Evolutionary conservation across 2,797 vertebrate species (phyloP).

Genomic region (Cygnus olor): DNA sequence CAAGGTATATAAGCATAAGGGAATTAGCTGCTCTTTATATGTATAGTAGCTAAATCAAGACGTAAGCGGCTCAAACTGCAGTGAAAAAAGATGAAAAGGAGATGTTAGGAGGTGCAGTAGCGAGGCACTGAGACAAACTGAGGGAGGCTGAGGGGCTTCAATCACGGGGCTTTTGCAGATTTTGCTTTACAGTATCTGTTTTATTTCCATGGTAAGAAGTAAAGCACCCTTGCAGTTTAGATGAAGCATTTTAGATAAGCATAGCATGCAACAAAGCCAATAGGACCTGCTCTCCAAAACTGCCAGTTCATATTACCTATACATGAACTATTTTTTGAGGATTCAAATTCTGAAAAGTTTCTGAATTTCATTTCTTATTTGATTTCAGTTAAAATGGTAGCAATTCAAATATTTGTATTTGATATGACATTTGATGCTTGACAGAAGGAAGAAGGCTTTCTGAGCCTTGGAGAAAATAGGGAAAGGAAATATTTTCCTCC

Average conservation of each 20-base stretch:
- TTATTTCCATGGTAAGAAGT: not conserved
- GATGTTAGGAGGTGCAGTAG: not conserved
- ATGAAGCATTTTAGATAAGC: not conserved
- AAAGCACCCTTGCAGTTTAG: not conserved
- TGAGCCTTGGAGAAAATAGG: not conserved
- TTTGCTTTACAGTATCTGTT: not conserved
- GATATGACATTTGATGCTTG: not conserved
- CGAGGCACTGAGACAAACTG: not conserved
- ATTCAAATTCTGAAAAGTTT: not conserved
- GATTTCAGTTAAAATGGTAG: not conserved
- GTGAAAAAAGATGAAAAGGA: not conserved
- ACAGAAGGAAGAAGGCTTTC: not conserved
- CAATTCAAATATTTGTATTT: slow-evolving; percentile 2
- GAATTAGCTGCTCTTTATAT: not conserved
- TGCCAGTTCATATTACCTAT: not conserved
- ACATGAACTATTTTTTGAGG: not conserved
- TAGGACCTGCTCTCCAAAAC: not conserved
- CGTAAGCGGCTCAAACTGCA: not conserved
- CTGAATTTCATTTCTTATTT: not conserved
- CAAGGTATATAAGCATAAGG: not conserved
- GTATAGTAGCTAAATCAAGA: not conserved
- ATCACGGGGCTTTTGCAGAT: not conserved
- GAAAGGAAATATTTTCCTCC: not conserved
- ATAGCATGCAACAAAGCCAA: not conserved
- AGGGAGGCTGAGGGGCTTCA: not conserved